A percentile compares a stretch with the other conserved stretches of the same genome.
phyloP scores from a whole-genome alignment of 2,113 vertebrate species.

The Pandion haliaetus region DNA sequence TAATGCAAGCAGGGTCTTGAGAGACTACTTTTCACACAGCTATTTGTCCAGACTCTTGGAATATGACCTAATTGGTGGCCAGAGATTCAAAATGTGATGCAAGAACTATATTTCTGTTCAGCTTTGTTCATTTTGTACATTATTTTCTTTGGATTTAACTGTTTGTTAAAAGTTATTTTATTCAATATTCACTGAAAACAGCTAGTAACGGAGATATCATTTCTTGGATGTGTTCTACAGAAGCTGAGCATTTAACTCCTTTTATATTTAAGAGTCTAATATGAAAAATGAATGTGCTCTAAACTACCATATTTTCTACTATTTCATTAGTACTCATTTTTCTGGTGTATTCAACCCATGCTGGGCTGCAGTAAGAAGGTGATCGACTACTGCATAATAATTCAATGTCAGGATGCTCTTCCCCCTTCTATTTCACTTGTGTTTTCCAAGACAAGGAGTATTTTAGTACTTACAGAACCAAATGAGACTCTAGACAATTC shows the following conservation, averaged over 20 bases:
- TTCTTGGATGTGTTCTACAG: not conserved
- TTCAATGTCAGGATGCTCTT: not conserved
- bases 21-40: constrained; percentile 18
- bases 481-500: not conserved
- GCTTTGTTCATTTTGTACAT: not conserved
- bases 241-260: not conserved
- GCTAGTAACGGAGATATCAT: not conserved
- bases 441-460: not conserved
- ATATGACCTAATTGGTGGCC: not conserved
- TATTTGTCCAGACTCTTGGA: constrained; percentile 32
- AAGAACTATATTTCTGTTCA: not conserved
- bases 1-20: not conserved
- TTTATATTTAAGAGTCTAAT: not conserved
- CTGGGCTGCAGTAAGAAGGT: not conserved
- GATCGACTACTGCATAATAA: not conserved
- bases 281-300: not conserved
- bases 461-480: not conserved
- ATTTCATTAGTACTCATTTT: not conserved
- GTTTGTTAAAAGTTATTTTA: not conserved
- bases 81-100: constrained; percentile 30
- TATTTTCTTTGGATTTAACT: not conserved
- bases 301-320: not conserved
- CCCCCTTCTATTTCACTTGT: not conserved
- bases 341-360: not conserved
- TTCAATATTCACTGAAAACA: not conserved